These are phyloP conservation scores for Oncorhynchus masou DNA, from an alignment of 2,113 vertebrate genomes.

Conservation along the genomic window DNA sequence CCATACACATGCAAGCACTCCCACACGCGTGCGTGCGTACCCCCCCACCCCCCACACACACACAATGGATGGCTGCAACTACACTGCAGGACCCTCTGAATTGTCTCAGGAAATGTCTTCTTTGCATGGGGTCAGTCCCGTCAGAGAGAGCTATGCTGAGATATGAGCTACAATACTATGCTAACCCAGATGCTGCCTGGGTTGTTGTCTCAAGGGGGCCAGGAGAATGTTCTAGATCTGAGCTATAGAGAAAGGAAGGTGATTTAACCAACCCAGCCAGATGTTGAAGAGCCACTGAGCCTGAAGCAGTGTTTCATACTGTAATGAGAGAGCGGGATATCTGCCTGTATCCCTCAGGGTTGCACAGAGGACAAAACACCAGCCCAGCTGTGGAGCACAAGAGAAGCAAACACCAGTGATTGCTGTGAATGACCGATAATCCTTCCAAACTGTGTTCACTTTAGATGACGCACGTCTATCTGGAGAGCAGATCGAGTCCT, in stretches of 20 bases:
- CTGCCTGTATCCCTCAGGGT: slow-evolving; percentile 10
- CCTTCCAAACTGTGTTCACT: background rate
- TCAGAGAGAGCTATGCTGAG: slow-evolving; percentile 18
- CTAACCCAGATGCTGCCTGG: slow-evolving; percentile 63
- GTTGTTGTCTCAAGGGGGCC: slow-evolving; percentile 40
- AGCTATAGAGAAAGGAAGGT: slow-evolving; percentile 24
- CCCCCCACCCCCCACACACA: background rate
- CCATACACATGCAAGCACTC: background rate
- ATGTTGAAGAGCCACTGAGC: slow-evolving; percentile 25
- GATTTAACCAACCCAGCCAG: slow-evolving; percentile 25
- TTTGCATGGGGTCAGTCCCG: slow-evolving; percentile 47
- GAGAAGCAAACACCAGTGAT: slow-evolving; percentile 7
- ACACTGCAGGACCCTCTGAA: slow-evolving; percentile 58
- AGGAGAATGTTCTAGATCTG: slow-evolving; percentile 26
- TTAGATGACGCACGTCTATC: background rate
- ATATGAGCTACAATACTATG: slow-evolving; percentile 24
- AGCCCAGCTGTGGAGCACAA: slow-evolving; percentile 29
- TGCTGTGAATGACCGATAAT: background rate
- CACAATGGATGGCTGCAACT: background rate
- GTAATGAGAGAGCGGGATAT: slow-evolving; percentile 21
- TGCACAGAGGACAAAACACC: slow-evolving; percentile 30
- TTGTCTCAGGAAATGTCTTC: slow-evolving; percentile 21
- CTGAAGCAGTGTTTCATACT: slow-evolving; percentile 23
- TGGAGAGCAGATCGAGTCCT: too few species aligned
- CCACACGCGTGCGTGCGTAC: background rate